Conservation (phyloP, 2,888 invertebrate species). For the Hyalella azteca region DNA sequence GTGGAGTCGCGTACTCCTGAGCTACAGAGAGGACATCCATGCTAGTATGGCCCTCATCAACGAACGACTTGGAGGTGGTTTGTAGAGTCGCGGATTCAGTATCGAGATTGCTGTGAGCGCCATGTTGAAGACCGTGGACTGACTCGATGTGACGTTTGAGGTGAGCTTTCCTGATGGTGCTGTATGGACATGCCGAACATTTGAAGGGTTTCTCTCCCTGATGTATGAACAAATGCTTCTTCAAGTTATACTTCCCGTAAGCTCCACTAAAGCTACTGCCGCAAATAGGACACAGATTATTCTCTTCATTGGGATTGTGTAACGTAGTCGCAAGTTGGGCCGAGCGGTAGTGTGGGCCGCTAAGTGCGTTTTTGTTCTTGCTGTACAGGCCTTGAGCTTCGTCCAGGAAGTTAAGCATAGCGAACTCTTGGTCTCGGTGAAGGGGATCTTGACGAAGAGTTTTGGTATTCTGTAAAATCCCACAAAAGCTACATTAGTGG, state of each 20-base stretch:
- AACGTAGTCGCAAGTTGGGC: not conserved
- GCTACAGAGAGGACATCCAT: too few species aligned
- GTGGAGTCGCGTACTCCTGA: too few species aligned
- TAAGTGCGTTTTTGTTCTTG: too few species aligned
- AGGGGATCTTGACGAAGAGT: not conserved
- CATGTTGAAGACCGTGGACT: slow-evolving; percentile 35
- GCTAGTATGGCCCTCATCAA: too few species aligned
- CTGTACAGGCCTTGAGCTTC: not conserved
- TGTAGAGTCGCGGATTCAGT: too few species aligned
- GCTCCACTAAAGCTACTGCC: slow-evolving; percentile 48
- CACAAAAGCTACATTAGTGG: slow-evolving; percentile 7
- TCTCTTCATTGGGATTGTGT: not conserved
- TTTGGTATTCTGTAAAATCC: slow-evolving; percentile 19
- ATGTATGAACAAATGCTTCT: slow-evolving; percentile 53
- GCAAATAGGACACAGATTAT: slow-evolving; percentile 38
- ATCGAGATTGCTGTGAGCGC: too few species aligned
- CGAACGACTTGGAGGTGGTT: too few species aligned
- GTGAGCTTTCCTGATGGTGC: slow-evolving; percentile 52
- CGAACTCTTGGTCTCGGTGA: not conserved
- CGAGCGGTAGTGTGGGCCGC: not conserved
- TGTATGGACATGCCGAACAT: slow-evolving; percentile 50
- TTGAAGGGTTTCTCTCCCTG: slow-evolving; percentile 51
- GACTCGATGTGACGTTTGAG: slow-evolving; percentile 50
- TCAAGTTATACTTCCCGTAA: slow-evolving; percentile 54
- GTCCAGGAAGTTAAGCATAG: not conserved